phyloP scores from a whole-genome alignment of 2,888 invertebrate genomes.

The Aromia moschata region DNA sequence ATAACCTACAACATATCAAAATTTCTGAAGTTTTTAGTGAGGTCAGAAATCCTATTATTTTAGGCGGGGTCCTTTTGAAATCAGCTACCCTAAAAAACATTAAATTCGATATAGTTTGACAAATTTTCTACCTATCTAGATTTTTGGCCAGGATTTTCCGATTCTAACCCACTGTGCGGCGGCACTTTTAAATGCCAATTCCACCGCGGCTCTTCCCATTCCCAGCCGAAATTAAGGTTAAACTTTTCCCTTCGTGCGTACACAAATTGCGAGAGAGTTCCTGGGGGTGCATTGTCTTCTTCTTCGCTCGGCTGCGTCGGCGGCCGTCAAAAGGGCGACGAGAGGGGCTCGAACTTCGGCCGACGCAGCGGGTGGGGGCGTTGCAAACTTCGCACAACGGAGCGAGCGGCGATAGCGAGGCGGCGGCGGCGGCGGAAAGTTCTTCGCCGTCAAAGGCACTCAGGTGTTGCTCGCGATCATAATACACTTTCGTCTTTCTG shows the following conservation, averaged over 20 bases:
- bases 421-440: neutral
- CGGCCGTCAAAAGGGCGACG: constrained; percentile 5
- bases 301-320: constrained; percentile 2
- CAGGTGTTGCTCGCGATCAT: constrained; percentile 26
- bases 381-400: constrained; percentile 11
- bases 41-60: too few species aligned
- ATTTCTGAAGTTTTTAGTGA: too few species aligned
- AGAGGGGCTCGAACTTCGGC: neutral
- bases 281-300: constrained; percentile 16
- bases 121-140: too few species aligned
- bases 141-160: too few species aligned
- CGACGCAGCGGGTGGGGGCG: too few species aligned
- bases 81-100: too few species aligned
- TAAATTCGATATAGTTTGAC: too few species aligned
- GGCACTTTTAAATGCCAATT: too few species aligned
- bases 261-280: constrained; percentile 11
- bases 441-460: constrained; percentile 13
- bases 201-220: too few species aligned
- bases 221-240: neutral
- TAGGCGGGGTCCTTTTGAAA: too few species aligned
- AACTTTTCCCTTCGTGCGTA: neutral
- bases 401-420: constrained; percentile 24
- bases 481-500: constrained; percentile 20
- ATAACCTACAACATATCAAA: too few species aligned
- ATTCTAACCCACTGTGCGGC: too few species aligned